A percentile compares a stretch with the other conserved stretches of the same genome.
Evolutionary conservation across 2,797 vertebrate species (phyloP).

Genomic region (Furcifer pardalis): DNA sequence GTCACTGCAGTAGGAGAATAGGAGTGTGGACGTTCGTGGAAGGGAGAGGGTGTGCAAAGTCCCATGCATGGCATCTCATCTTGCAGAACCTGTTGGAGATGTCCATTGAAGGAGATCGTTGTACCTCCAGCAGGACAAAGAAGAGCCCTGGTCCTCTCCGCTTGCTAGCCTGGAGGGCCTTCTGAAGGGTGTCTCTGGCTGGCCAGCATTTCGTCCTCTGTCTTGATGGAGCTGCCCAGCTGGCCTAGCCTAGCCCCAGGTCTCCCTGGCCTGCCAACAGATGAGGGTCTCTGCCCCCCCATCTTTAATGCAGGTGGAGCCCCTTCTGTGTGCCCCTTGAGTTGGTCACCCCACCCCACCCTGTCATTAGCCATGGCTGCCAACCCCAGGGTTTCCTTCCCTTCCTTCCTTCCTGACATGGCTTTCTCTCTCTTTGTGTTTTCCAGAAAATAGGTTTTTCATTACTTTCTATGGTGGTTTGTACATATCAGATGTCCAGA

Average conservation of each 20-base stretch:
- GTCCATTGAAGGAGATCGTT: not conserved
- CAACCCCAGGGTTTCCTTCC: too few relatives aligned
- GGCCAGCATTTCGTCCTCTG: not conserved
- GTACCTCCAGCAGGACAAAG: too few relatives aligned
- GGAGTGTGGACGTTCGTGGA: too few relatives aligned
- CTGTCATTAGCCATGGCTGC: not conserved
- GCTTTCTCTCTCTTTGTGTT: slow-evolving; percentile 64
- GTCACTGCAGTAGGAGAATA: too few relatives aligned
- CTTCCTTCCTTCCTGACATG: slow-evolving; percentile 14
- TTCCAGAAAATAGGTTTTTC: slow-evolving; percentile 95
- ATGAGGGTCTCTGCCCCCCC: too few relatives aligned
- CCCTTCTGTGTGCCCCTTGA: too few relatives aligned
- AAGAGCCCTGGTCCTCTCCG: not conserved
- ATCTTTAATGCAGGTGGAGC: not conserved
- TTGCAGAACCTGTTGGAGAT: too few relatives aligned
- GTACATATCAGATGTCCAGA: slow-evolving; percentile 98
- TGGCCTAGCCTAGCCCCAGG: not conserved
- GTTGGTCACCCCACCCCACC: too few relatives aligned
- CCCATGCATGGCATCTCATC: too few relatives aligned
- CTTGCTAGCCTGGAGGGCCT: not conserved
- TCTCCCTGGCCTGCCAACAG: not conserved
- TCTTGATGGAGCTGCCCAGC: too few relatives aligned
- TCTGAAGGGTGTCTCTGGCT: not conserved
- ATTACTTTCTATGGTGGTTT: slow-evolving; percentile 93
- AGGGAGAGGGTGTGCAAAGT: too few relatives aligned